Base-by-base conservation (phyloP, 2,797 vertebrate genomes). In the Craterocephalus amniculus region DNA sequence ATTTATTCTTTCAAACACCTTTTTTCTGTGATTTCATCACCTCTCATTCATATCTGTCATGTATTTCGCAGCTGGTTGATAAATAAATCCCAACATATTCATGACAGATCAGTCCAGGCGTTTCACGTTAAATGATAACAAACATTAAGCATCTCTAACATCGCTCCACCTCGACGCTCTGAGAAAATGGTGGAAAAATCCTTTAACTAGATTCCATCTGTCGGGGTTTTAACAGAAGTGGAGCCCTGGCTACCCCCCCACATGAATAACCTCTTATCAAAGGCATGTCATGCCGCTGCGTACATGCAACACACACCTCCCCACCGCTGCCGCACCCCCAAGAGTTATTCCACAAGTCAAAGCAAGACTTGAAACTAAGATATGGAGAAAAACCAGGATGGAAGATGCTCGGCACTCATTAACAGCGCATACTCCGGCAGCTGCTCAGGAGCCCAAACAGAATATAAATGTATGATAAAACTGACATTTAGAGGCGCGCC, bases 381-480 rank as follows among this genome's bases (percentile, higher is more conserved):
- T 38, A 16, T 5, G 8, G 43, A 45, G 43, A n/a, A 45, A 45
- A 45, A 45, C 11, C 8, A 45, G 16, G 14, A 24, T 16, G 55
- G n/a, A 48, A 32, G 22, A n/a, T 22, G 34, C 3, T 31, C 52
- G 8, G 0, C 24, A 2, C 63, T 80, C 76, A 73, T 81, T 79
- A 80, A 54, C 57, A 22, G 57, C 70, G 38, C 34, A 6, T 54
- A 63, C 70, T 56, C 34, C 62, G 38, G 58, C 68, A 59, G 62
- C 43, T 51, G 63, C 65, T 43, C 9, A 45, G 58, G 5, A 14
- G 63, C 82, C 60, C 60, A 79, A 80, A 78, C 80, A 26, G 69
- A 85, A 85, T 88, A 77, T 84, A 83, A 88, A 91, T 88, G 79
- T 78, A 87, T 85, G 85, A 87, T 86, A 81, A 89, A 73, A 71